phyloP scores from a whole-genome alignment of 2,888 invertebrate genomes.

The Galerucella calmariensis region DNA sequence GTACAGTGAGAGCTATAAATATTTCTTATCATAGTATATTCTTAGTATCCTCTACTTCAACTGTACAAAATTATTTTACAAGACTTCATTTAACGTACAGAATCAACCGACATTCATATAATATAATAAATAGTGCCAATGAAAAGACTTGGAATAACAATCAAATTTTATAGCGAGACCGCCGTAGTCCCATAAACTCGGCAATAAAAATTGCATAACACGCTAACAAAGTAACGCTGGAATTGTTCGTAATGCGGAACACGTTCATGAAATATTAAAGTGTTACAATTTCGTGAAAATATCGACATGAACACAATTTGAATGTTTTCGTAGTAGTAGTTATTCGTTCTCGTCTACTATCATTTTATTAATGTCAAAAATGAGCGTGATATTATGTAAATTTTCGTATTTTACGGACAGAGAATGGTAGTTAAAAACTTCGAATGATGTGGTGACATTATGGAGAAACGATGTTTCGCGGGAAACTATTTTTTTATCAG shows the following conservation, averaged over 20 bases:
- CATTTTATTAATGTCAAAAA: slow-evolving; percentile 10
- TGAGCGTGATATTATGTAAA: slow-evolving; percentile 11
- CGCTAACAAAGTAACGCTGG: slow-evolving; percentile 35
- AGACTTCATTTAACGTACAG: slow-evolving; percentile 13
- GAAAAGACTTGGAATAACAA: slow-evolving; percentile 38
- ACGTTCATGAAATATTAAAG: slow-evolving; percentile 24
- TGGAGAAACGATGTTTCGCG: background rate
- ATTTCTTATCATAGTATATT: too few species aligned
- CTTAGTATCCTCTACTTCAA: too few species aligned
- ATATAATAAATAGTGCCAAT: slow-evolving; percentile 35
- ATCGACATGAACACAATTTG: slow-evolving; percentile 22
- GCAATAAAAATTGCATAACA: slow-evolving; percentile 39
- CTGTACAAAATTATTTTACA: slow-evolving; percentile 1
- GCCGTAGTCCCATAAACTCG: slow-evolving; percentile 32
- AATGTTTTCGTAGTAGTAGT: slow-evolving; percentile 7
- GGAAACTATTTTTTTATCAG: too few species aligned
- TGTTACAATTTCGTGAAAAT: slow-evolving; percentile 26
- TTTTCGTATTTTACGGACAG: background rate
- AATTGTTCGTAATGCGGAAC: slow-evolving; percentile 24
- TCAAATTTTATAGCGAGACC: slow-evolving; percentile 39
- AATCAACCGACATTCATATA: slow-evolving; percentile 14
- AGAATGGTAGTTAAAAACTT: background rate
- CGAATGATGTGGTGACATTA: background rate
- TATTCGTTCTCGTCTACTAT: background rate
- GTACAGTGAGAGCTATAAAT: too few species aligned